Evolutionary conservation across 1,140 invertebrate genomes (phyloP), one percentile per base, ranked within the genome.

Genomic region (Caerostris extrusa): DNA sequence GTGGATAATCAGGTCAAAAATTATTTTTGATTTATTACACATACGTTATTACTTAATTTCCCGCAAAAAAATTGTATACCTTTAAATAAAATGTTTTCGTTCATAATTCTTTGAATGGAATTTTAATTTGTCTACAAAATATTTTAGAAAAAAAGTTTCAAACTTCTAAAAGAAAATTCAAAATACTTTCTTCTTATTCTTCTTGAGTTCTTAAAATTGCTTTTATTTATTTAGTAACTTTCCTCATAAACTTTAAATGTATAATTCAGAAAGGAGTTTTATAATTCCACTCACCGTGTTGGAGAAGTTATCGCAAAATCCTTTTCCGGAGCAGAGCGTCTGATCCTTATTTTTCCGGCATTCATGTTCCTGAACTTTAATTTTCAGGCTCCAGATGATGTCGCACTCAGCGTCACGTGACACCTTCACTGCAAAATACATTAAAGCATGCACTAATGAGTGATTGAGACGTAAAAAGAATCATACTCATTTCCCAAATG

Each of bases 241-340:
- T 64, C 3, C 61, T 17, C 3, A 17, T 64, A 17, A 10, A 64
- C 61, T 64, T 3, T 2, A 10, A 1, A 64, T 1, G 1, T 3
- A 2, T 2, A 64, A 67, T 67, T 14, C 6, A 34, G 34, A 34
- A 34, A 34, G 0, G 34, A 34, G 34, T 34, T 14, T 7, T 81
- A 50, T 53, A 10, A n/a, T 2, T 34, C 3, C 53, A 81, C 93
- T 94, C 85, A 94, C 93, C 81, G 93, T 90, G 60, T 94, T 94
- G 7, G 87, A 90, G 67, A 90, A 90, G 86, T 94, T 90, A 50
- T 90, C 93, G 53, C 93, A 94, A 57, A 90, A 94, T 57, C 93
- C 93, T 57, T 90, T 94, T 53, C 88, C 88, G 10, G 93, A 94
- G 34, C 93, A 94, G 5, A 94, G 64, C 2, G 19, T 85, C 53